Conservation (phyloP, 2,888 invertebrate genomes). For the Rhagonycha fulva region DNA sequence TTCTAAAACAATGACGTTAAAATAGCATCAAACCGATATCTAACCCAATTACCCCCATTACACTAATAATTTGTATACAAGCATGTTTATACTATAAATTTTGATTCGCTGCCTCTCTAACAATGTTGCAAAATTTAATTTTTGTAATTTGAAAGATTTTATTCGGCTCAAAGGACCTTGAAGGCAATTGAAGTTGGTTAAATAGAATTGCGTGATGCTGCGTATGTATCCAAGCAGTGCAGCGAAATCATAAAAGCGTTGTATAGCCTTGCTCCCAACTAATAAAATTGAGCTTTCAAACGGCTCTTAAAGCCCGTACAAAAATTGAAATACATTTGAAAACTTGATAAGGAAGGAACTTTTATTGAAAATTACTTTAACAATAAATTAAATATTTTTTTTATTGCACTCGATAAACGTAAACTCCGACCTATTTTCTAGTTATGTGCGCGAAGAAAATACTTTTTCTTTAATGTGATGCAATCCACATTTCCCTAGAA, state of each 20-base stretch:
- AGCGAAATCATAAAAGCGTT: neutral
- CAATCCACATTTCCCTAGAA: constrained; percentile 1
- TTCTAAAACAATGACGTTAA: constrained; percentile 8
- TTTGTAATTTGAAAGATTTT: neutral
- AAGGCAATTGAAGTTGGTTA: neutral
- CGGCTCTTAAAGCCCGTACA: constrained; percentile 2
- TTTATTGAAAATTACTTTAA: neutral
- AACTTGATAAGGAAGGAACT: neutral
- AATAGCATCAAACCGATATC: constrained; percentile 15
- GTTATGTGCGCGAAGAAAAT: neutral
- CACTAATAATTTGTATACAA: constrained; percentile 16
- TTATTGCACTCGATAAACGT: neutral
- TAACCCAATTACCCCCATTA: constrained; percentile 9
- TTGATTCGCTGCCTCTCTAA: neutral
- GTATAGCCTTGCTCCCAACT: neutral
- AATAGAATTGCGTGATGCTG: neutral
- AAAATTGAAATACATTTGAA: constrained; percentile 10
- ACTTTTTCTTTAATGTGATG: neutral
- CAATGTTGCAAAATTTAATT: neutral
- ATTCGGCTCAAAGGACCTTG: neutral
- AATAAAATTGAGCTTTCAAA: constrained; percentile 5
- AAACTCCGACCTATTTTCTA: neutral
- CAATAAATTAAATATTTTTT: neutral
- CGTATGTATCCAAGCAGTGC: neutral
- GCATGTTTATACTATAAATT: neutral